A percentile compares a stretch with the other conserved stretches of the same genome.
phyloP scores from a whole-genome alignment of 2,888 invertebrate species.

The Philonicus albiceps region DNA sequence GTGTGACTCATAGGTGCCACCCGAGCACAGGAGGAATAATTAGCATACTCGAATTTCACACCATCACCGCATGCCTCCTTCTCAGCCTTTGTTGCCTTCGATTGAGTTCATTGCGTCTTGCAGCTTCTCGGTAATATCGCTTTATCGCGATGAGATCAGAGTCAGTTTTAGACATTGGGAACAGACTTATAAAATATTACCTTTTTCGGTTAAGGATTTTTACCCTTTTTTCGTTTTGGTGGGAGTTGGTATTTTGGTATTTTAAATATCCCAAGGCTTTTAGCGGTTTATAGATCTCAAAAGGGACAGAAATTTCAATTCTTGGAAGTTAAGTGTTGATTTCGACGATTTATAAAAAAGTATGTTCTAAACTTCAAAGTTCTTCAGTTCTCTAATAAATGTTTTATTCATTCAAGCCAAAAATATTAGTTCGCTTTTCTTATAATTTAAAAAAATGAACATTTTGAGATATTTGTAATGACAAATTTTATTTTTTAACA shows the following conservation, averaged over 20 bases:
- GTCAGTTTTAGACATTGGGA: neutral
- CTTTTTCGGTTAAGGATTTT: neutral
- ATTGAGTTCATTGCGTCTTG: neutral
- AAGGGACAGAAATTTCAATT: neutral
- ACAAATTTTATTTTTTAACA: no score
- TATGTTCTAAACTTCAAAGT: no score
- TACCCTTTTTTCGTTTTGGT: neutral
- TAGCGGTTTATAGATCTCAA: neutral
- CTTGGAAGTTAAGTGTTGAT: neutral
- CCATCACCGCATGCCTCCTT: neutral
- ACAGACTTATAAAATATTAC: neutral
- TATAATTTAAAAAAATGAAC: no score
- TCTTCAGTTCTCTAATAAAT: no score
- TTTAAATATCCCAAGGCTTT: neutral
- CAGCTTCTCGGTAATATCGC: neutral
- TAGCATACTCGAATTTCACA: constrained; percentile 11
- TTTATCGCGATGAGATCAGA: constrained; percentile 5
- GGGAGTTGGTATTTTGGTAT: neutral
- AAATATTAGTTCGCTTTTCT: no score
- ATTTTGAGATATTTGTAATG: no score
- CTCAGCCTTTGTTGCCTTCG: neutral
- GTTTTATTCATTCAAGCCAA: no score
- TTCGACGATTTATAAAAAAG: no score
- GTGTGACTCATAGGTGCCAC: neutral
- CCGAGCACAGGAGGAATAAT: neutral